phyloP scores from a whole-genome alignment of 2,113 vertebrate species.

The Willisornis vidua region DNA sequence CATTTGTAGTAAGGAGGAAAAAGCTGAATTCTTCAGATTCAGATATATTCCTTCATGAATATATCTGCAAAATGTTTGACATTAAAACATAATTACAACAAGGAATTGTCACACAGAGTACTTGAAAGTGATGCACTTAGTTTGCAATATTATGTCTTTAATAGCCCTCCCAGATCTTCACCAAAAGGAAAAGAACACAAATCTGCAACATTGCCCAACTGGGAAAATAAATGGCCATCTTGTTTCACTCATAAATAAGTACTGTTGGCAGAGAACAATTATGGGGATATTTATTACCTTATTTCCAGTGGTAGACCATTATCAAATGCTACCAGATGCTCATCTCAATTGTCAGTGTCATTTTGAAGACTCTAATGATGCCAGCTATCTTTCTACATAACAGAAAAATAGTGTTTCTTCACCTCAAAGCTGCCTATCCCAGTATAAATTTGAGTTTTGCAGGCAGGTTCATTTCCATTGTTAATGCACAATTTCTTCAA shows the following conservation, averaged over 20 bases:
- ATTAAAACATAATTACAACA: slow-evolving; percentile 28
- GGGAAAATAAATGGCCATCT: slow-evolving; percentile 62
- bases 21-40: background rate
- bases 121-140: background rate
- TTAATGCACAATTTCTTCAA: background rate
- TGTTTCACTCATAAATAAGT: slow-evolving; percentile 39
- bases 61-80: background rate
- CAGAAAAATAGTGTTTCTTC: background rate
- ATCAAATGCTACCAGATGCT: slow-evolving; percentile 63
- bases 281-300: slow-evolving; percentile 42
- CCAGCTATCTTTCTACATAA: background rate
- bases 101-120: background rate
- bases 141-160: slow-evolving; percentile 33
- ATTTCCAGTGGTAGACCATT: slow-evolving; percentile 43
- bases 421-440: background rate
- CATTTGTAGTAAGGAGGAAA: background rate
- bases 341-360: slow-evolving; percentile 32
- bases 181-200: slow-evolving; percentile 29
- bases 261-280: background rate
- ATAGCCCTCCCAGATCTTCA: background rate
- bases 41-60: background rate
- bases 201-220: slow-evolving; percentile 16
- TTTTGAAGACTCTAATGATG: slow-evolving; percentile 19
- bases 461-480: background rate
- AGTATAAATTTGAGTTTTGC: background rate